phyloP scores from a whole-genome alignment of 2,113 vertebrate species.

The Heteronetta atricapilla region DNA sequence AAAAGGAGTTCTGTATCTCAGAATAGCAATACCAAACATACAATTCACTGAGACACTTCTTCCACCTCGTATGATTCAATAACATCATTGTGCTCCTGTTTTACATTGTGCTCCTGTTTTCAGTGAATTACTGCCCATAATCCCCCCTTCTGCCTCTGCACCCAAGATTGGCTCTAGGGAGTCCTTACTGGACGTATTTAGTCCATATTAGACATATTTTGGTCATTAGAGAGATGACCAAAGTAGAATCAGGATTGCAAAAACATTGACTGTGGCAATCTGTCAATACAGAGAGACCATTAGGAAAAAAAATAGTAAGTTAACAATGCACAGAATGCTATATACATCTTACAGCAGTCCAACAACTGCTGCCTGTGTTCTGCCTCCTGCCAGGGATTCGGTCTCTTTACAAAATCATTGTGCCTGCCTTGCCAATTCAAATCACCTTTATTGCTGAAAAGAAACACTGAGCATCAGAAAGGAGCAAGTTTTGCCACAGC shows the following conservation, averaged over 20 bases:
- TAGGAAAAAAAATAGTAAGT: background rate
- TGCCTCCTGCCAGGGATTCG: background rate
- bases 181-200: background rate
- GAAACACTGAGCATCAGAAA: background rate
- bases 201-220: background rate
- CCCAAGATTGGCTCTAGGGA: background rate
- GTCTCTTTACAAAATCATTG: background rate
- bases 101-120: background rate
- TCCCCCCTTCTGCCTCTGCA: background rate
- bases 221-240: background rate
- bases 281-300: background rate
- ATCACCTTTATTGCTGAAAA: background rate
- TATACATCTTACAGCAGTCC: background rate
- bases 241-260: background rate
- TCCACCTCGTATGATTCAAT: background rate
- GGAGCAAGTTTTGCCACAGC: background rate
- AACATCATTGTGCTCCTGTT: background rate
- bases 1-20: background rate
- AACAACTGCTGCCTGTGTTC: background rate
- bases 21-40: background rate
- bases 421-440: background rate
- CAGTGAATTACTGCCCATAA: background rate
- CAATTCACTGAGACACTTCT: background rate
- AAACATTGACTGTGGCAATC: background rate
- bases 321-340: background rate